phyloP scores from a whole-genome alignment of 2,797 vertebrate species.

The Alauda arvensis region DNA sequence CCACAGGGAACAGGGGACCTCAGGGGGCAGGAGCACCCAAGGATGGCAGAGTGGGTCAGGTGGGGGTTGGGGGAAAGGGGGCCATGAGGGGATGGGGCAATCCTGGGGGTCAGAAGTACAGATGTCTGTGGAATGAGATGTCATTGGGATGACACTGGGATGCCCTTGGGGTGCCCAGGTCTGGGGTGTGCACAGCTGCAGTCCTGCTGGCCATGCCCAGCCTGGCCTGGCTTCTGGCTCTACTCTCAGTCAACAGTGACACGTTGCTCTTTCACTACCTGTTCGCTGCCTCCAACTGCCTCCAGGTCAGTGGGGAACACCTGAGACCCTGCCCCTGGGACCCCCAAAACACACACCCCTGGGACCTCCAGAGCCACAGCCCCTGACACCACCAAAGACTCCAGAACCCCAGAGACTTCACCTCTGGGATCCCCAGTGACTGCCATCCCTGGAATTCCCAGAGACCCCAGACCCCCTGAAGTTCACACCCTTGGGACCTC shows the following conservation, averaged over 20 bases:
- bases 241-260: slow-evolving; percentile 92
- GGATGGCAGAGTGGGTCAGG: too few relatives aligned
- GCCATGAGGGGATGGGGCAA: background rate
- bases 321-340: background rate
- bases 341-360: background rate
- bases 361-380: background rate
- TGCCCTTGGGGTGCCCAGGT: background rate
- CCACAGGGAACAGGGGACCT: background rate
- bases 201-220: slow-evolving; percentile 84
- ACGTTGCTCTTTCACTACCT: slow-evolving; percentile 91
- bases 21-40: background rate
- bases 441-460: background rate
- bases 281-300: slow-evolving; percentile 86
- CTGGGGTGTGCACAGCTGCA: slow-evolving; percentile 72
- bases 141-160: background rate
- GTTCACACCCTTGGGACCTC: background rate
- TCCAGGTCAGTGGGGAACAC: slow-evolving; percentile 72
- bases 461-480: background rate
- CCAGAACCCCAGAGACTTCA: background rate
- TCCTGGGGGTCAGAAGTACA: background rate
- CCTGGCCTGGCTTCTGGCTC: slow-evolving; percentile 84
- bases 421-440: background rate
- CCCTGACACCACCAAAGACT: background rate
- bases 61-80: background rate
- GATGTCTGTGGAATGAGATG: background rate